A percentile compares a stretch with the other conserved stretches of the same genome.
Conservation (phyloP, 1,140 invertebrate species). For the Lycorma delicatula region DNA sequence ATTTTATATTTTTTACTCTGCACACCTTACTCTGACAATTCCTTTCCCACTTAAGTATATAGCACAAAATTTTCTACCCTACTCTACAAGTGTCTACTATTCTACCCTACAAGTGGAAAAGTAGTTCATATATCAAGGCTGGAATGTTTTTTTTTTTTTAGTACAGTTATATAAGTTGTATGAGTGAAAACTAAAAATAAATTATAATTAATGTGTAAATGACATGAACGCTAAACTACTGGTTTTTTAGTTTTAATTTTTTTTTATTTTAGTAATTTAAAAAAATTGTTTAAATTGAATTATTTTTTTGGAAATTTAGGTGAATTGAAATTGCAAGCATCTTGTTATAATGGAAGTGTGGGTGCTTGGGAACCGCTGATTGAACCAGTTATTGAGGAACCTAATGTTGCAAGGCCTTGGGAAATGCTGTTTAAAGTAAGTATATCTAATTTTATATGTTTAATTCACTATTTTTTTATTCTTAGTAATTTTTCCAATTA, state of each 20-base stretch:
- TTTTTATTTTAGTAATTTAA: neutral
- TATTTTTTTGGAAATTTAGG: slow-evolving; percentile 23
- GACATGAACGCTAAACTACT: no score
- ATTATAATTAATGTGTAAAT: no score
- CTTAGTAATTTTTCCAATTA: slow-evolving; percentile 6
- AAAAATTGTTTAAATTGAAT: neutral
- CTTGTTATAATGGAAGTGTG: slow-evolving; percentile 63
- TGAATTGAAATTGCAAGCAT: slow-evolving; percentile 54
- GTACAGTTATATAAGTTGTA: no score
- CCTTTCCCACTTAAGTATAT: no score
- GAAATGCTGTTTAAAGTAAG: slow-evolving; percentile 58
- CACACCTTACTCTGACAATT: no score
- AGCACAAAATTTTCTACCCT: no score
- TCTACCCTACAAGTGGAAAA: no score
- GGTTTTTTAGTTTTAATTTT: neutral
- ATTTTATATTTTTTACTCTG: no score
- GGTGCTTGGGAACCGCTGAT: slow-evolving; percentile 71
- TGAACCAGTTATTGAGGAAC: slow-evolving; percentile 58
- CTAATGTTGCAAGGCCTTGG: slow-evolving; percentile 61
- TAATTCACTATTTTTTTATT: neutral
- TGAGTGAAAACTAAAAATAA: no score
- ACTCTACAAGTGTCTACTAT: no score
- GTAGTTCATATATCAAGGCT: no score
- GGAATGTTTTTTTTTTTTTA: no score
- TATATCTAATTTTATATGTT: slow-evolving; percentile 10